phyloP scores from a whole-genome alignment of 2,888 invertebrate species.

The Drosophila recens region DNA sequence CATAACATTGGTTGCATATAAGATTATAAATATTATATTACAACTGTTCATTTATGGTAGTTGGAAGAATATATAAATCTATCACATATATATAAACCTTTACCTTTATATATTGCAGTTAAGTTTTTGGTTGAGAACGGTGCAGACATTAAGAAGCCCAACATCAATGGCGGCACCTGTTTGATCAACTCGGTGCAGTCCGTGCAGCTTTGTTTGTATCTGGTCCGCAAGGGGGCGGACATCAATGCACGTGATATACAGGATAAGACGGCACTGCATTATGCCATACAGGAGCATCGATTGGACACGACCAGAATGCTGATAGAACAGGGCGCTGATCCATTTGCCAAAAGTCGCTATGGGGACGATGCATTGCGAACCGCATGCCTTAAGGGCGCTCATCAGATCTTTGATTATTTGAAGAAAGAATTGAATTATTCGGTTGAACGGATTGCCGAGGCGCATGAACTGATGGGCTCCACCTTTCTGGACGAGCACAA shows the following conservation, averaged over 20 bases:
- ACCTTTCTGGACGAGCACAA: constrained; percentile 95
- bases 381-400: constrained; percentile 92
- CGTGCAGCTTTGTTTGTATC: constrained; percentile 91
- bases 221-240: constrained; percentile 92
- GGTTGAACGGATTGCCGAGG: constrained; percentile 91
- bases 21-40: too few relatives aligned
- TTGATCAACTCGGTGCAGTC: constrained; percentile 97
- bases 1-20: too few relatives aligned
- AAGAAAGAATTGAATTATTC: constrained; percentile 88
- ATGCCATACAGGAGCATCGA: constrained; percentile 94
- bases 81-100: too few relatives aligned
- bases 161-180: constrained; percentile 96
- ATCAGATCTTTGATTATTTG: constrained; percentile 90
- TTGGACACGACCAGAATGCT: constrained; percentile 93
- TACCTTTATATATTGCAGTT: constrained; percentile 85
- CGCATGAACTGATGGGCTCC: constrained; percentile 93
- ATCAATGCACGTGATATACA: constrained; percentile 96
- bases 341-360: constrained; percentile 90
- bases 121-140: constrained; percentile 91
- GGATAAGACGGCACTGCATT: constrained; percentile 96
- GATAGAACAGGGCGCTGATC: constrained; percentile 92
- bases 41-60: too few relatives aligned
- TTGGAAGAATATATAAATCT: too few relatives aligned
- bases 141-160: constrained; percentile 93
- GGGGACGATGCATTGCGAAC: constrained; percentile 96